Evolutionary conservation across 2,113 vertebrate genomes (phyloP), one percentile per base, ranked within the genome.

Genomic region (Megaleporinus macrocephalus): DNA sequence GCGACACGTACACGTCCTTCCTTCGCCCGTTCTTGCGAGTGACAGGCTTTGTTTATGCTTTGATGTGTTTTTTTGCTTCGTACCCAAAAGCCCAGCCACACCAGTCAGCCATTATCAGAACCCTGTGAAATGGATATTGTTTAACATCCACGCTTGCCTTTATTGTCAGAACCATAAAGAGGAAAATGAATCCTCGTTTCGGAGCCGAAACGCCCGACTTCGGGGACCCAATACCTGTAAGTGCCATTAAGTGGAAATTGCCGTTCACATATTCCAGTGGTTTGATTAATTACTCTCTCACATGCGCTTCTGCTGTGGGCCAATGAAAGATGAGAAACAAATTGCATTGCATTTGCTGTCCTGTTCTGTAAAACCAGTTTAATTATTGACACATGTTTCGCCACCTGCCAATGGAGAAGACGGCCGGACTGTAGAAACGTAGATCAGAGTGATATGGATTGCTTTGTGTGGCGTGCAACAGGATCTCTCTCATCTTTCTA

Each of bases 171-270:
- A 92, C 90, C 86, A 90, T 84, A 88, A 89, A 90, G 92, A 93
- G 90, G 90, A 91, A 93, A 94, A 92, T 92, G 92, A 92, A 92
- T 93, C 92, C 91, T 93, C 90, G 80, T 93, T 92, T 93, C 91
- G 87, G 90, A 91, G 92, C 92, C 89, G 89, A 91, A 92, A 93
- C 87, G 89, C 78, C 90, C 90, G 90, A 92, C 93, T 94, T 94
- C 92, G 92, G 93, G 92, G 93, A 94, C 92, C 90, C 93, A 92
- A 92, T 93, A 90, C 92, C 92, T 92, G 92, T 94, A 94, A 94
- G 93, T 94, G 92, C 93, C 92, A 94, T 94, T 93, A 93, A 92
- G 91, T 92, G 91, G 91, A 94, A 93, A 94, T 94, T 94, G 92
- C 90, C 89, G 89, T 92, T 93, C 92, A 92, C 93, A 92, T 94